Conservation (phyloP, 2,888 invertebrate genomes). For the Rhamphomyia laevipes region DNA sequence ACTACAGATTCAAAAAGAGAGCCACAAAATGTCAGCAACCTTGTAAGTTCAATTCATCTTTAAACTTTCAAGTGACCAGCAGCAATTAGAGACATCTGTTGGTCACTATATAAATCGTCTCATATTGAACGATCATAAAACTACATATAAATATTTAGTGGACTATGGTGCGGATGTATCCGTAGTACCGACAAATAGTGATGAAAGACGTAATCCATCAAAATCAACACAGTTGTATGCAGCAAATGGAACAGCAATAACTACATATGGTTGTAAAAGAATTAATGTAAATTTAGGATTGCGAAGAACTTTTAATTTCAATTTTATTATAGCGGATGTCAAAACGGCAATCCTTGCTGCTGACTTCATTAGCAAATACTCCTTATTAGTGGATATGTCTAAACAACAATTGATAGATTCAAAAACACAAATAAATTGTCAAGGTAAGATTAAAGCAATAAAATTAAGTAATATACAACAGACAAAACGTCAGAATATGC, state of each 20-base stretch:
- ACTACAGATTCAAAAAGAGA: too few relatives aligned
- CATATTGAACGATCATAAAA: too few relatives aligned
- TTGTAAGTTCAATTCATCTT: too few relatives aligned
- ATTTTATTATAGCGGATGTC: slow-evolving; percentile 4
- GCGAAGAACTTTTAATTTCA: slow-evolving; percentile 2
- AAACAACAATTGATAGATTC: neutral
- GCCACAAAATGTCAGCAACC: too few relatives aligned
- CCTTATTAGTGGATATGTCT: slow-evolving; percentile 1
- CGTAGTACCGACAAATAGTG: slow-evolving; percentile 6
- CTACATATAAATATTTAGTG: neutral
- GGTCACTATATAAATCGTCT: too few relatives aligned
- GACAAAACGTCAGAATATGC: too few relatives aligned
- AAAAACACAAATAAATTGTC: neutral
- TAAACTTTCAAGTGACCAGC: too few relatives aligned
- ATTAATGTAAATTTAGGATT: slow-evolving; percentile 1
- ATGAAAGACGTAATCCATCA: neutral
- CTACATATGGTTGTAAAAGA: neutral
- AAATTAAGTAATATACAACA: too few relatives aligned
- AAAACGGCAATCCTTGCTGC: slow-evolving; percentile 5
- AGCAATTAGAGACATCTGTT: too few relatives aligned
- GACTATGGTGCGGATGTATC: slow-evolving; percentile 12
- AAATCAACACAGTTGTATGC: slow-evolving; percentile 1
- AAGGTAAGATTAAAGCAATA: neutral
- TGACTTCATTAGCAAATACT: slow-evolving; percentile 5
- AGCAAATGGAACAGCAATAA: slow-evolving; percentile 6